These are phyloP conservation scores for Alcedo quadribrachys DNA, from an alignment of 2,797 vertebrate species.

Conservation along the genomic window DNA sequence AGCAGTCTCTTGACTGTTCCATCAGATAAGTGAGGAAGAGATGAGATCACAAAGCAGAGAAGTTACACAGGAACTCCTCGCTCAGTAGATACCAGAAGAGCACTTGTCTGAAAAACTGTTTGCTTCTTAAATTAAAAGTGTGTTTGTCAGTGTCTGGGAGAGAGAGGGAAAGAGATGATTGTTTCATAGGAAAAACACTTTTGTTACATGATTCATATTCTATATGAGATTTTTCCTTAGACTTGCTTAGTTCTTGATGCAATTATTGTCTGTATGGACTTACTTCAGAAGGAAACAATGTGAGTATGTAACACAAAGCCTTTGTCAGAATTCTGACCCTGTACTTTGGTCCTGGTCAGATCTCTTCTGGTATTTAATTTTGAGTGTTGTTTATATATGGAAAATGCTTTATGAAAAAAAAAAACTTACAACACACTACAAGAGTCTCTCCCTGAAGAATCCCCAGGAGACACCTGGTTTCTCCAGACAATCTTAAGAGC, in stretches of 20 bases:
- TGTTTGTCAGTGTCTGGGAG: neutral
- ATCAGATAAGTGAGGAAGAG: neutral
- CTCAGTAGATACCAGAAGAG: neutral
- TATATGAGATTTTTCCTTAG: slow-evolving; percentile 65
- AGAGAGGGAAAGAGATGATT: neutral
- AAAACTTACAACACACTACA: neutral
- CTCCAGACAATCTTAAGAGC: neutral
- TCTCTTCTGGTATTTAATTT: neutral
- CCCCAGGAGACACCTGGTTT: neutral
- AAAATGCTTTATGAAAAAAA: neutral
- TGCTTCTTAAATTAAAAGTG: neutral
- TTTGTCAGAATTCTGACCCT: neutral
- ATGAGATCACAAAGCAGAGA: neutral
- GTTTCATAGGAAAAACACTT: neutral
- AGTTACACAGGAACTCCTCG: neutral
- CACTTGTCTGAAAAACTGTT: neutral
- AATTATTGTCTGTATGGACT: slow-evolving; percentile 94
- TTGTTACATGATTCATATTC: neutral
- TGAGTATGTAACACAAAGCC: slow-evolving; percentile 75
- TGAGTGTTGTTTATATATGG: neutral
- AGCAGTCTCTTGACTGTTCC: neutral
- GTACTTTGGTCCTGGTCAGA: neutral
- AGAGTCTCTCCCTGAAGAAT: neutral
- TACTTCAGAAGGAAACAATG: slow-evolving; percentile 89
- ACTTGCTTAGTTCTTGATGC: slow-evolving; percentile 89